Evolutionary conservation across 2,888 invertebrate species (phyloP).

Genomic region (Chesias legatella): DNA sequence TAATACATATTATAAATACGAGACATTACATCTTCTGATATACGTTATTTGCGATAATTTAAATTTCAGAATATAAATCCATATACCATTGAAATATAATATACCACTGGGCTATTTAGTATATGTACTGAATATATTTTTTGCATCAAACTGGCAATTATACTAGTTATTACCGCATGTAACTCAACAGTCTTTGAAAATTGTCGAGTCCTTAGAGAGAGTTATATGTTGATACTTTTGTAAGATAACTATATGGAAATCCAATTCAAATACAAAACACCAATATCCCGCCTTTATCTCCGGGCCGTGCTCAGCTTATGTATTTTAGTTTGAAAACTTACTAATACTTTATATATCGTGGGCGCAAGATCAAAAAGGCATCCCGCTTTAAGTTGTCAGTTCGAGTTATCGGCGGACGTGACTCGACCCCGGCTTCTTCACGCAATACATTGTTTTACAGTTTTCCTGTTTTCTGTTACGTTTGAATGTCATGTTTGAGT

Average conservation of each 20-base stretch:
- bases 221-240: conserved; percentile 17
- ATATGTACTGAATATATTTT: no score
- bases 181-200: neutral
- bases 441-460: conserved; percentile 44
- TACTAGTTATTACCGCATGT: no score
- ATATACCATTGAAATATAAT: no score
- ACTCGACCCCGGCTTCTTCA: conserved; percentile 45
- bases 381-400: conserved; percentile 63
- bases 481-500: neutral
- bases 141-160: no score
- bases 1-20: no score
- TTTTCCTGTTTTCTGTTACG: conserved; percentile 14
- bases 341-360: conserved; percentile 27
- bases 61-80: no score
- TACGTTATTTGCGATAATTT: no score
- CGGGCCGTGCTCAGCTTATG: conserved; percentile 27
- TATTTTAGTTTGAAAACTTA: conserved; percentile 23
- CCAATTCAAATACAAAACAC: conserved; percentile 16
- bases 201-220: conserved; percentile 17
- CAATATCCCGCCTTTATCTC: conserved; percentile 23
- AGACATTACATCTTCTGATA: no score
- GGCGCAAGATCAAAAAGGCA: conserved; percentile 64
- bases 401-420: conserved; percentile 64
- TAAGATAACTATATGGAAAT: conserved; percentile 10
- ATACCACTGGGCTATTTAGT: no score